Base-by-base conservation (phyloP, 2,888 invertebrate species). In the Trilocha varians region DNA sequence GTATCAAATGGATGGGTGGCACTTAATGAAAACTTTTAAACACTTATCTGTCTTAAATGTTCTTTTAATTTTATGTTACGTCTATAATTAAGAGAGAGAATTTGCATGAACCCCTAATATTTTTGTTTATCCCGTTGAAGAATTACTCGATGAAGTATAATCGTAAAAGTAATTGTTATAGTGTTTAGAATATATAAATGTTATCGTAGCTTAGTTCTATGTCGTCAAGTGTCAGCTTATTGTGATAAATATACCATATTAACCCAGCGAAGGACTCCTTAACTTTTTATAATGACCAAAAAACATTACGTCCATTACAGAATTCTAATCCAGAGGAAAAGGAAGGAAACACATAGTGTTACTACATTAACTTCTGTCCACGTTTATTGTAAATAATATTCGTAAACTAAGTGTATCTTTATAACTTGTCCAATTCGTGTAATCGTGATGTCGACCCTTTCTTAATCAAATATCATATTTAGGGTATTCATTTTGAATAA, bases 261-360 rank as follows among this genome's bases (percentile, higher is more conserved):
- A 49, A 44, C 49, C 42, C 49, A 33, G 42, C 43, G 57, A 25
- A 55, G 49, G 57, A 47, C 40, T 49, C 43, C 50, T 43, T 40
- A 45, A 41, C 46, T 52, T 48, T 55, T 37, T 46, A 51, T 75
- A 79, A 69, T 83, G 65, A 79, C 67, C 65, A 59, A 63, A 53
- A 60, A 50, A 54, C 67, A 73, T 80, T 78, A 76, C 79, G 65
- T 84, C 80, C 83, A 70, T 85, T 85, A 78, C 84, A 85, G 84
- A 84, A 74, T 61, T 73, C 80, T 69, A 71, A 72, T 62, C 67
- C 69, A 64, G 79, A 77, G 65, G 83, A 80, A 73, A 68, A 60
- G 77, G 84, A 78, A 61, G 77, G 64, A 70, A 77, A 75, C 73
- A 75, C 75, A 70, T 84, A 84, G 66, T 74, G 70, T 69, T 58